Conservation (phyloP, 2,888 invertebrate species). For the Poecilobothrus nobilitatus region DNA sequence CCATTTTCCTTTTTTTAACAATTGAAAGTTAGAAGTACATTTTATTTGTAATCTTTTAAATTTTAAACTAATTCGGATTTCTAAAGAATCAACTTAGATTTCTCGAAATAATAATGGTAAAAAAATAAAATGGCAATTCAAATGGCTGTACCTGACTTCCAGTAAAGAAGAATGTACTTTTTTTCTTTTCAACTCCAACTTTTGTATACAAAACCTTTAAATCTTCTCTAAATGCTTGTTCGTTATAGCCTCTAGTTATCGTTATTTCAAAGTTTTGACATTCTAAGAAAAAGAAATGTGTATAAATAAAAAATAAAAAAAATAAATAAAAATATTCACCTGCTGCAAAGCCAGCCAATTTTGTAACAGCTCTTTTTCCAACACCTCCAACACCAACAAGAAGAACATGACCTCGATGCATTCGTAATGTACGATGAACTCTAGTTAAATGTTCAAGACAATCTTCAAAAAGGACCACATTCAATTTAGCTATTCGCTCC, state of each 20-base stretch:
- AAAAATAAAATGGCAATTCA: too few relatives aligned
- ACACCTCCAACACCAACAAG: conserved; percentile 84
- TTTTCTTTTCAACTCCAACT: conserved; percentile 71
- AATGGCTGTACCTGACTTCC: conserved; percentile 56
- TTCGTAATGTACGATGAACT: conserved; percentile 73
- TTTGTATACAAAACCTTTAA: conserved; percentile 68
- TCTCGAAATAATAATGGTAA: too few relatives aligned
- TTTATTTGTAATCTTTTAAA: too few relatives aligned
- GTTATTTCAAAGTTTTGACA: conserved; percentile 76
- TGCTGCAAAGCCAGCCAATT: conserved; percentile 75
- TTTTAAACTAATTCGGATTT: too few relatives aligned
- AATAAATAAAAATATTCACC: conserved; percentile 36
- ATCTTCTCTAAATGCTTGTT: conserved; percentile 75
- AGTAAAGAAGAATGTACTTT: conserved; percentile 73
- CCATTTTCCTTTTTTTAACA: too few relatives aligned
- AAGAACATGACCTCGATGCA: conserved; percentile 70
- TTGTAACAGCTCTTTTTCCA: conserved; percentile 76
- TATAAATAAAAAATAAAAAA: neutral
- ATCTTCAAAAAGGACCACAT: conserved; percentile 82
- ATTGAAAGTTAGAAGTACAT: too few relatives aligned
- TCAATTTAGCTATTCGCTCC: conserved; percentile 63
- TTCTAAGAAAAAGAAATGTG: conserved; percentile 38
- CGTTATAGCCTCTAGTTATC: conserved; percentile 77
- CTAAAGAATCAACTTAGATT: too few relatives aligned
- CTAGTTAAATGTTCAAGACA: conserved; percentile 85